Percentiles rank a stretch among this genome's conserved stretches.
Evolutionary conservation across 2,888 invertebrate genomes (phyloP).

Genomic region (Prosapia bicincta): DNA sequence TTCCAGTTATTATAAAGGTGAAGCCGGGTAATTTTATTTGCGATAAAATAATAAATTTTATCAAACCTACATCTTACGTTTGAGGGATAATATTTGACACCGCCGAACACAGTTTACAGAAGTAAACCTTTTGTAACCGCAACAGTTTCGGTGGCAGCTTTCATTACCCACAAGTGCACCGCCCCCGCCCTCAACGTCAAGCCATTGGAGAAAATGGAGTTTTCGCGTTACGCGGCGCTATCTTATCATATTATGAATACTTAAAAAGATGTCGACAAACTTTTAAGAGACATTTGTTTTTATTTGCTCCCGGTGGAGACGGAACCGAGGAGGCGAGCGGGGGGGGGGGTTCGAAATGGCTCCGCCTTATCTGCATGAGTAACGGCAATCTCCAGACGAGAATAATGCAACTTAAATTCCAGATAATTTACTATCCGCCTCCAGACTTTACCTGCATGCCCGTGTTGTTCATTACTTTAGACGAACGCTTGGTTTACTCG

Average conservation of each 20-base stretch:
- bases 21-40: too few species aligned
- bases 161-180: neutral
- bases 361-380: constrained; percentile 25
- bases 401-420: constrained; percentile 29
- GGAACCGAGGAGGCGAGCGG: constrained; percentile 16
- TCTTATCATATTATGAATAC: constrained; percentile 33
- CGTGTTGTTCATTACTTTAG: neutral
- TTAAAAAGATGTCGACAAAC: constrained; percentile 33
- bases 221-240: constrained; percentile 30
- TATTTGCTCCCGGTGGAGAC: constrained; percentile 28
- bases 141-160: neutral
- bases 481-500: neutral
- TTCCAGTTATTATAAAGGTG: too few species aligned
- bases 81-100: too few species aligned
- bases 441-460: constrained; percentile 10
- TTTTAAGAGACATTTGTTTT: constrained; percentile 33
- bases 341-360: constrained; percentile 13
- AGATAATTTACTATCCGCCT: constrained; percentile 25
- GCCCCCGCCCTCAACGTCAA: constrained; percentile 11
- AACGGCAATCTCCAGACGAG: constrained; percentile 25
- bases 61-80: too few species aligned
- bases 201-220: constrained; percentile 31
- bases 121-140: neutral
- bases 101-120: neutral
- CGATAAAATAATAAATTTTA: too few species aligned